Percentiles rank a stretch among this genome's conserved stretches.
phyloP scores from a whole-genome alignment of 2,797 vertebrate genomes.

The Petrocephalus schoutedeni region DNA sequence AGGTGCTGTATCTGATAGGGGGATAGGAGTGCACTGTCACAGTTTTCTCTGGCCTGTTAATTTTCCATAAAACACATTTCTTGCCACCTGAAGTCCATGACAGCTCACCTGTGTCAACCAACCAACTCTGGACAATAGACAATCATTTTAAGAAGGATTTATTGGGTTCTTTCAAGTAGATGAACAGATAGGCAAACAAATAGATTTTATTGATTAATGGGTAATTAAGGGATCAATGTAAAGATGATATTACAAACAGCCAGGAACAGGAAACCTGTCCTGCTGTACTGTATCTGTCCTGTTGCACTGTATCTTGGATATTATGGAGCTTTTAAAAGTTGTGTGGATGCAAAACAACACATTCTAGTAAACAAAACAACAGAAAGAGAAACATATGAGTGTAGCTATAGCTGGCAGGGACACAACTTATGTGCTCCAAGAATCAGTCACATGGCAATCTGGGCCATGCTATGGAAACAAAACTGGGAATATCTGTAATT shows the following conservation, averaged over 20 bases:
- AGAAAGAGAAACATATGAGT: not conserved
- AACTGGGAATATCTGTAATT: not conserved
- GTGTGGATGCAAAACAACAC: not conserved
- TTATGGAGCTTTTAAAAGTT: not conserved
- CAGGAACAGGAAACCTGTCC: not conserved
- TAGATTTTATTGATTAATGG: not conserved
- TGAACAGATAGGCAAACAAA: not conserved
- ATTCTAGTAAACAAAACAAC: not conserved
- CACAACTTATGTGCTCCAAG: not conserved
- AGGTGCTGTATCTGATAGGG: not conserved
- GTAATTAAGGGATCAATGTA: not conserved
- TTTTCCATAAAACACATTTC: not conserved
- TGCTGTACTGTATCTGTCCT: not conserved
- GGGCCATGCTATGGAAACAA: not conserved
- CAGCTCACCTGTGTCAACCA: not conserved
- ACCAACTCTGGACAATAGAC: not conserved
- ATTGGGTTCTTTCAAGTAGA: not conserved
- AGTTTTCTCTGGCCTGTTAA: not conserved
- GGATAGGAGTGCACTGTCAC: not conserved
- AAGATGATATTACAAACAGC: not conserved
- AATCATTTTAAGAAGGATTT: not conserved
- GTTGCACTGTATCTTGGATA: not conserved
- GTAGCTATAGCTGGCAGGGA: not conserved
- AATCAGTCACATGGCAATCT: not conserved
- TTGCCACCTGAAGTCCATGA: not conserved